Percentiles rank a stretch among this genome's conserved stretches.
phyloP scores from a whole-genome alignment of 2,113 vertebrate species.

The Indicator indicator region DNA sequence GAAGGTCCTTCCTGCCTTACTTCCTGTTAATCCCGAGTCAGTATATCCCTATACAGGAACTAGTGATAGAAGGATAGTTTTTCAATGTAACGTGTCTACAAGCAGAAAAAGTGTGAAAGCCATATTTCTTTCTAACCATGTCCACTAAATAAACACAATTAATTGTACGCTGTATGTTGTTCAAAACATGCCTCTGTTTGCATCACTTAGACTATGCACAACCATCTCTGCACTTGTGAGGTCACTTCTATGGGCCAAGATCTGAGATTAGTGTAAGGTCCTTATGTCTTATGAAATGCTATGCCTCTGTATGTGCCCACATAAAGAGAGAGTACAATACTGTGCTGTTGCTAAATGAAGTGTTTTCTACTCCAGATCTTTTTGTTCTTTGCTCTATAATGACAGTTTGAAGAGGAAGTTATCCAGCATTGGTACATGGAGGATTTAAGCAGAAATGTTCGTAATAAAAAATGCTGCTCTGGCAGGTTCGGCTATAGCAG shows the following conservation, averaged over 20 bases:
- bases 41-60: neutral
- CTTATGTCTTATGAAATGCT: neutral
- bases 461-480: neutral
- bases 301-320: neutral
- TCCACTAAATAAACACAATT: neutral
- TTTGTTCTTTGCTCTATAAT: neutral
- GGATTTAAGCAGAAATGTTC: constrained; percentile 24
- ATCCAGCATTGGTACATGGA: neutral
- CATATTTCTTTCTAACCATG: neutral
- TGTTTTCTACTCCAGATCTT: neutral
- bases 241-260: neutral
- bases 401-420: neutral
- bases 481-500: neutral
- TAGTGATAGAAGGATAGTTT: neutral
- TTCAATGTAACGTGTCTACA: neutral
- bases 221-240: neutral
- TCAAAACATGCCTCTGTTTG: neutral
- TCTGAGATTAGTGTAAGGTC: neutral
- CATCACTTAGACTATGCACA: neutral
- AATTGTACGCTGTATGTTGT: neutral
- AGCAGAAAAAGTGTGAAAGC: neutral
- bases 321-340: neutral
- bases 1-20: neutral
- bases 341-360: neutral
- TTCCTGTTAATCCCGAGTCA: neutral